Evolutionary conservation across 2,113 vertebrate species (phyloP).

Genomic region (Lagenorhynchus albirostris): DNA sequence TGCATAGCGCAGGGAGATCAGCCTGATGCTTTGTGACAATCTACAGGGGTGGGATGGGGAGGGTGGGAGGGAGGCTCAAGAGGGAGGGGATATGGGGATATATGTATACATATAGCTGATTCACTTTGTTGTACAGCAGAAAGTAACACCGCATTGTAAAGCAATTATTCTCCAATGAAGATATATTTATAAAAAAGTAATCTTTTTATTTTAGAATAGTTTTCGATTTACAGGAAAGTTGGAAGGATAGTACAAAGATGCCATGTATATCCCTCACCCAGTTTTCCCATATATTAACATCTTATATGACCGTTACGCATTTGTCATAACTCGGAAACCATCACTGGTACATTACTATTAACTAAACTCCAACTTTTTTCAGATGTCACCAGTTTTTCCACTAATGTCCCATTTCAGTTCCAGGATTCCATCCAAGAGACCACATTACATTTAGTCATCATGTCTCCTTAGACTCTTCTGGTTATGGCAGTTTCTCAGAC

Average conservation of each 20-base stretch:
- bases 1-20: too few relatives aligned
- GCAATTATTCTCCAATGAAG: too few relatives aligned
- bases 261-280: not conserved
- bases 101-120: too few relatives aligned
- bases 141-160: too few relatives aligned
- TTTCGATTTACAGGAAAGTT: not conserved
- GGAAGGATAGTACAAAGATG: not conserved
- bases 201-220: not conserved
- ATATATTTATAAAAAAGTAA: too few relatives aligned
- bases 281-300: not conserved
- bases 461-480: not conserved
- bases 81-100: too few relatives aligned
- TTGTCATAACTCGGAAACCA: not conserved
- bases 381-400: not conserved
- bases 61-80: too few relatives aligned
- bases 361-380: not conserved
- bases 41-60: too few relatives aligned
- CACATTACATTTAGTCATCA: not conserved
- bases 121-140: too few relatives aligned
- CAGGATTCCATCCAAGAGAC: not conserved
- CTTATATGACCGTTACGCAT: accelerated
- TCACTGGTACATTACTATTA: not conserved
- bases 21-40: too few relatives aligned
- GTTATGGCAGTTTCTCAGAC: not conserved
- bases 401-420: not conserved